These are phyloP conservation scores for Hydra vulgaris DNA, from an alignment of 30 jellyfish, hydroid and myxozoan genomes.

Conservation along the genomic window DNA sequence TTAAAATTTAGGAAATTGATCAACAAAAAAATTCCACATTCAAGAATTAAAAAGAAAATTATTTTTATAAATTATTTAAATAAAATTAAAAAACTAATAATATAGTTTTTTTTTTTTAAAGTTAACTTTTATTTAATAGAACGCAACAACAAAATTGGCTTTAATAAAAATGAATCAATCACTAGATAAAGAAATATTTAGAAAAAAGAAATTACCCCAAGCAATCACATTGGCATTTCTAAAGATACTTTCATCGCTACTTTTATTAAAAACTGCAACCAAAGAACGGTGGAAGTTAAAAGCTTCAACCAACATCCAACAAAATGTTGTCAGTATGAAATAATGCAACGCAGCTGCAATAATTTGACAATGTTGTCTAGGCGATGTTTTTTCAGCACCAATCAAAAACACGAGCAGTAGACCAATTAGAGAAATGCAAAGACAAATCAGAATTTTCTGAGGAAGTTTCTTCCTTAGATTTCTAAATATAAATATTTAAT, in stretches of 20 bases:
- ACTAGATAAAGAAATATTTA: neutral
- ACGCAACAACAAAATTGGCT: neutral
- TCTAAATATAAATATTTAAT: constrained; percentile 35
- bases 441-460: constrained; percentile 65
- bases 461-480: constrained; percentile 64
- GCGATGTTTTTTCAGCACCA: constrained; percentile 60
- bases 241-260: constrained; percentile 2
- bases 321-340: constrained; percentile 58
- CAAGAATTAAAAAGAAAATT: no score
- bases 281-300: constrained; percentile 70
- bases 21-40: no score
- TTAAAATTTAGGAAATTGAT: no score
- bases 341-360: constrained; percentile 59
- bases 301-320: constrained; percentile 94
- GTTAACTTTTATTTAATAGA: no score
- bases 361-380: constrained; percentile 54
- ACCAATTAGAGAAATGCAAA: constrained; percentile 55
- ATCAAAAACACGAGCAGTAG: constrained; percentile 49
- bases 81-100: no score
- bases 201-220: constrained; percentile 47
- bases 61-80: no score
- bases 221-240: constrained; percentile 36
- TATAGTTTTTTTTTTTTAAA: no score
- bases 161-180: neutral
- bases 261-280: constrained; percentile 37